Percentiles rank a stretch among this genome's conserved stretches.
Conservation (phyloP, 1,140 invertebrate genomes). For the Drosophila sucinea region DNA sequence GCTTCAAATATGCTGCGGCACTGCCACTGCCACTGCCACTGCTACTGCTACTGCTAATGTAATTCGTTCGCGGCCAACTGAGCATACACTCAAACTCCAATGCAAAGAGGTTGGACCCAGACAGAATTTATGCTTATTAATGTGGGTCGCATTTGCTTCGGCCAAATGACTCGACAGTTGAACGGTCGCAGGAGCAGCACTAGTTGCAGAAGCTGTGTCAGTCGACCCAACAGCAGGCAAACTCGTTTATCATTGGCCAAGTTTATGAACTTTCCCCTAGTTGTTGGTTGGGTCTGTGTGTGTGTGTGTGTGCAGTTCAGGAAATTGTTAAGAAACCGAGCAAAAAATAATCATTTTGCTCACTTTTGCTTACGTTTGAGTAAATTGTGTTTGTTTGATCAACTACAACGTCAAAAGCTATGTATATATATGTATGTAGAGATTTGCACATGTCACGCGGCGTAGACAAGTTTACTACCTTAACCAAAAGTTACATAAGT, state of each 20-base stretch:
- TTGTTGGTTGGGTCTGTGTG: neutral
- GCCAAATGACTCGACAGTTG: conserved; percentile 40
- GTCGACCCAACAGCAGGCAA: conserved; percentile 19
- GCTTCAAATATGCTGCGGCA: conserved; percentile 42
- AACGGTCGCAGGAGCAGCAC: conserved; percentile 2
- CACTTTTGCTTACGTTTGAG: conserved; percentile 9
- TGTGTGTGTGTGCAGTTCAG: conserved; percentile 37
- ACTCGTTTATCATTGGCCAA: conserved; percentile 58
- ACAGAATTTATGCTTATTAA: conserved; percentile 74
- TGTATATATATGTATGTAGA: conserved; percentile 12
- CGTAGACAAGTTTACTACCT: conserved; percentile 49
- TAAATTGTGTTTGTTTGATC: conserved; percentile 53
- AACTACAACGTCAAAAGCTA: conserved; percentile 45
- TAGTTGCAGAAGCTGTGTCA: too few species aligned
- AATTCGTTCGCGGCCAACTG: conserved; percentile 53
- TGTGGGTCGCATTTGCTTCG: conserved; percentile 50
- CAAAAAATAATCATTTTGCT: conserved; percentile 27
- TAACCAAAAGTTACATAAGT: conserved; percentile 47
- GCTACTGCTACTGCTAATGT: conserved; percentile 53
- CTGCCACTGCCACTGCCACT: conserved; percentile 12
- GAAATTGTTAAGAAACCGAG: conserved; percentile 10
- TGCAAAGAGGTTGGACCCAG: conserved; percentile 40
- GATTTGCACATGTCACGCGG: conserved; percentile 58
- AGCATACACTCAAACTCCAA: conserved; percentile 28
- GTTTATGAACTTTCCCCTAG: conserved; percentile 53